These are phyloP conservation scores for Stegophylla sp. DNA, from an alignment of 2,888 invertebrate species.

Conservation along the genomic window DNA sequence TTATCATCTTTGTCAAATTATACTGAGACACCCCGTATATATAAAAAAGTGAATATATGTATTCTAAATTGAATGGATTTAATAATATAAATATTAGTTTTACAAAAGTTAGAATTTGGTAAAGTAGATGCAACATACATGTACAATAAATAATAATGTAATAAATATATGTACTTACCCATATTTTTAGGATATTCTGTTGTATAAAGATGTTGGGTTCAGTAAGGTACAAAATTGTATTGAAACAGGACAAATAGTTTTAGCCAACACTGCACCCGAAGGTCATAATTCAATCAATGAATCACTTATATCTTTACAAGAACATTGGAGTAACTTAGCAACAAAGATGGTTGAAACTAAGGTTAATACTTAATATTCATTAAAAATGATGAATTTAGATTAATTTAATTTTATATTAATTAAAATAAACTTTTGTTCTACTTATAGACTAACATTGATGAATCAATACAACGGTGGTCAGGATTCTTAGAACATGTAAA, in stretches of 20 bases:
- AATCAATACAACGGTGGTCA: slow-evolving; percentile 89
- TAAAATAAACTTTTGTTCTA: neutral
- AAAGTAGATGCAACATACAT: neutral
- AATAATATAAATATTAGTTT: neutral
- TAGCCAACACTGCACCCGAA: slow-evolving; percentile 87
- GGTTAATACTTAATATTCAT: slow-evolving; percentile 62
- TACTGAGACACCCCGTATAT: too few relatives aligned
- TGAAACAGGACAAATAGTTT: slow-evolving; percentile 88
- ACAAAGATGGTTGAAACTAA: slow-evolving; percentile 91
- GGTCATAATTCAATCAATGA: slow-evolving; percentile 89
- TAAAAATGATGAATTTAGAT: neutral
- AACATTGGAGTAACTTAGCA: slow-evolving; percentile 86
- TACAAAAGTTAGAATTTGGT: too few relatives aligned
- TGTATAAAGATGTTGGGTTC: slow-evolving; percentile 93
- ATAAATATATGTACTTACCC: neutral
- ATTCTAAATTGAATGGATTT: neutral
- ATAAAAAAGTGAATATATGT: too few relatives aligned
- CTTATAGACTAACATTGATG: slow-evolving; percentile 75
- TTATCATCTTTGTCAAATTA: too few relatives aligned
- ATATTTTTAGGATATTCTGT: slow-evolving; percentile 78
- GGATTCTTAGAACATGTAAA: slow-evolving; percentile 88
- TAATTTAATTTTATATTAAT: too few relatives aligned
- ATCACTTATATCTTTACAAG: slow-evolving; percentile 81
- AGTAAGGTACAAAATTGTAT: slow-evolving; percentile 84
- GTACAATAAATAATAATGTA: neutral